Conservation (phyloP, 2,797 vertebrate genomes). For the Pelodytes ibericus region DNA sequence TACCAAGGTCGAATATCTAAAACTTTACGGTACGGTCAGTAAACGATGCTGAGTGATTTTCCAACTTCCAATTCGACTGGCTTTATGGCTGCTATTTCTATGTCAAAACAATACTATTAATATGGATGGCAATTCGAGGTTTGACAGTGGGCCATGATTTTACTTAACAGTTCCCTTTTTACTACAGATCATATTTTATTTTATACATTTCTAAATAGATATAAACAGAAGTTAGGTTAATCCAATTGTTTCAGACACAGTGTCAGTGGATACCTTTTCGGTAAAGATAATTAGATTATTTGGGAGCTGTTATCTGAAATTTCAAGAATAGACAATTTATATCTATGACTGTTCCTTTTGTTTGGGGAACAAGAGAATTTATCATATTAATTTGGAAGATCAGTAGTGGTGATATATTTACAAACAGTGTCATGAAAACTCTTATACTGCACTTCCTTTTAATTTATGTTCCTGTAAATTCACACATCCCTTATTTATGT, state of each 20-base stretch:
- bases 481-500: too few relatives aligned
- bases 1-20: slow-evolving; percentile 39
- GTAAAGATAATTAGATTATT: slow-evolving; percentile 4
- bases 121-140: too few relatives aligned
- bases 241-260: not conserved
- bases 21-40: not conserved
- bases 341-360: not conserved
- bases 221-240: too few relatives aligned
- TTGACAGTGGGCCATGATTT: not conserved
- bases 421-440: too few relatives aligned
- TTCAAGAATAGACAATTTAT: slow-evolving; percentile 2
- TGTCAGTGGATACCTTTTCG: slow-evolving; percentile 10
- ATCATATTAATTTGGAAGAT: too few relatives aligned
- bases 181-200: not conserved
- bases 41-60: slow-evolving; percentile 4
- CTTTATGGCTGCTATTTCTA: too few relatives aligned
- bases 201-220: too few relatives aligned
- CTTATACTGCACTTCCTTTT: too few relatives aligned
- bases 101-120: too few relatives aligned
- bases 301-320: not conserved
- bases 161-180: not conserved
- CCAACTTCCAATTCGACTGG: not conserved
- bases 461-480: too few relatives aligned
- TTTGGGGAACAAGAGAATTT: not conserved
- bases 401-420: too few relatives aligned